Evolutionary conservation across 92 coral and sea anemone genomes (phyloP).

Genomic region (Palythoa grandis): DNA sequence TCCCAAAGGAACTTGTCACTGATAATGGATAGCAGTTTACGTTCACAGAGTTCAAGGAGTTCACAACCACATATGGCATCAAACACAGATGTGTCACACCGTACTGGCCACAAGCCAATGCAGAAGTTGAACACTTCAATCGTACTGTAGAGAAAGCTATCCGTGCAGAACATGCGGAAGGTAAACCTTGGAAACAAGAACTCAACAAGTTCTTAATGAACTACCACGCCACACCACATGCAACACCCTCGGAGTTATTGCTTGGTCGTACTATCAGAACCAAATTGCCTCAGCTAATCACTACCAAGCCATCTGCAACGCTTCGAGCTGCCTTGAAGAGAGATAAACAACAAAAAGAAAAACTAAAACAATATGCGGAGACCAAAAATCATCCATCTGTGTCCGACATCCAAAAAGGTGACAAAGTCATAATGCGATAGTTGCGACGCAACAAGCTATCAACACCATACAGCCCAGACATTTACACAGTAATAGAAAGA

Average conservation of each 20-base stretch:
- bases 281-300: slow-evolving; percentile 46
- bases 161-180: slow-evolving; percentile 29
- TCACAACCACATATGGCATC: slow-evolving; percentile 26
- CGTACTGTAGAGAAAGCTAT: slow-evolving; percentile 28
- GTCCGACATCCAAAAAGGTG: slow-evolving; percentile 22
- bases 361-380: not conserved
- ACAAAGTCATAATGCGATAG: slow-evolving; percentile 37
- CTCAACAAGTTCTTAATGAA: slow-evolving; percentile 4
- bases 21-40: slow-evolving; percentile 47
- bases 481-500: slow-evolving; percentile 43
- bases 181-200: not conserved
- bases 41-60: slow-evolving; percentile 34
- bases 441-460: slow-evolving; percentile 34
- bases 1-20: not conserved
- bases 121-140: slow-evolving; percentile 52
- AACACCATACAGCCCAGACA: slow-evolving; percentile 30
- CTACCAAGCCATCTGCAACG: not conserved
- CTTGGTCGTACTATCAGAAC: slow-evolving; percentile 49
- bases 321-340: not conserved
- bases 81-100: slow-evolving; percentile 42
- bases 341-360: not conserved
- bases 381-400: slow-evolving; percentile 12
- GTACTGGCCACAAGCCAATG: slow-evolving; percentile 55
- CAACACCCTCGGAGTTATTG: slow-evolving; percentile 46
- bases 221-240: slow-evolving; percentile 37